Evolutionary conservation across 2,113 vertebrate genomes (phyloP).

Genomic region (Macquaria ambigua): DNA sequence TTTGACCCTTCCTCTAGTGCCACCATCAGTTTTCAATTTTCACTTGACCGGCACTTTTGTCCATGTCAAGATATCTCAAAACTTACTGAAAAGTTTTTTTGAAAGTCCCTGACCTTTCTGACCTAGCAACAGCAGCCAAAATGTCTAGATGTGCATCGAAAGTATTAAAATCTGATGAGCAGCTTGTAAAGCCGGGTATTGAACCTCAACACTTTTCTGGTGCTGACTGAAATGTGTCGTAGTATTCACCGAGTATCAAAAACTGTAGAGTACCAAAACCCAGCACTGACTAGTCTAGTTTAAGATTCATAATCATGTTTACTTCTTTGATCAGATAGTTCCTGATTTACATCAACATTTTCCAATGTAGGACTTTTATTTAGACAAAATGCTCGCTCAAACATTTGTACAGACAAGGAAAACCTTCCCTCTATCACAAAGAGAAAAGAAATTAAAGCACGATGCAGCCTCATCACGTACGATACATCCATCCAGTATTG

Average conservation of each 20-base stretch:
- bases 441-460: not conserved
- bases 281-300: not conserved
- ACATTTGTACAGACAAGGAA: no score
- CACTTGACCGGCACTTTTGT: not conserved
- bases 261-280: not conserved
- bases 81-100: not conserved
- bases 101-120: not conserved
- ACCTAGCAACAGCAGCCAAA: no score
- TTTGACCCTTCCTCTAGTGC: not conserved
- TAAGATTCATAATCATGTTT: not conserved
- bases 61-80: not conserved
- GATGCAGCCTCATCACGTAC: not conserved
- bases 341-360: no score
- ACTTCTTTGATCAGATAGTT: no score
- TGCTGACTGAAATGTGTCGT: no score
- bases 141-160: not conserved
- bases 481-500: not conserved
- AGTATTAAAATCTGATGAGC: not conserved
- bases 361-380: no score
- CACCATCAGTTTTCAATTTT: not conserved
- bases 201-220: not conserved
- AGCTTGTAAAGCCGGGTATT: not conserved
- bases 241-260: no score
- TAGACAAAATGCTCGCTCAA: no score
- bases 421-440: not conserved